Conservation (phyloP, 2,888 invertebrate genomes). For the Hipparchia sbordonii region DNA sequence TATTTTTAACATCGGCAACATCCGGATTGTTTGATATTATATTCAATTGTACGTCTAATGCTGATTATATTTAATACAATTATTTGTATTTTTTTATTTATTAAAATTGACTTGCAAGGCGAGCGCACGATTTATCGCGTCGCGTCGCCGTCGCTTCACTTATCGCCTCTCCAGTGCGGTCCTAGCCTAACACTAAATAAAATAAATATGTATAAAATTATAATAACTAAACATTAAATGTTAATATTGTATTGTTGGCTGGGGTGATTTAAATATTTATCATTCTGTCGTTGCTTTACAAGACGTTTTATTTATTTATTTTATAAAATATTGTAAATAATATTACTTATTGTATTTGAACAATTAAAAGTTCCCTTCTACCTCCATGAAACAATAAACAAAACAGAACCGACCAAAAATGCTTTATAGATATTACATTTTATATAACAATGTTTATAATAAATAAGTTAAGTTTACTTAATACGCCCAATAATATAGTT, state of each 20-base stretch:
- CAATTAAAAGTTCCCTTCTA: constrained; percentile 20
- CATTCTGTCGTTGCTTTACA: background rate
- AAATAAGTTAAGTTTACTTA: background rate
- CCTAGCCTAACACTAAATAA: too few relatives aligned
- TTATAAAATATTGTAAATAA: background rate
- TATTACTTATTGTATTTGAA: constrained; percentile 11
- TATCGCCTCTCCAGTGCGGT: too few relatives aligned
- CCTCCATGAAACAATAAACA: constrained; percentile 29
- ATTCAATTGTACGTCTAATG: too few relatives aligned
- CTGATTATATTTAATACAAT: too few relatives aligned
- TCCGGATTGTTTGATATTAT: too few relatives aligned
- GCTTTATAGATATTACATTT: constrained; percentile 27
- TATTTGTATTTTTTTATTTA: too few relatives aligned
- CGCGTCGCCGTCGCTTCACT: too few relatives aligned
- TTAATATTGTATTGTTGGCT: constrained; percentile 3
- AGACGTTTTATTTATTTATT: background rate
- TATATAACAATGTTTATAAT: background rate
- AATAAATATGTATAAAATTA: background rate
- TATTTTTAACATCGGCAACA: too few relatives aligned
- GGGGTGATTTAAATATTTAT: background rate
- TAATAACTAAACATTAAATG: background rate
- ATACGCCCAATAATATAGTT: background rate
- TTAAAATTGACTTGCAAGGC: too few relatives aligned
- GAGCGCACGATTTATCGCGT: too few relatives aligned
- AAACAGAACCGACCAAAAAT: constrained; percentile 32